phyloP scores from a whole-genome alignment of 2,113 vertebrate species.

The Phocoena phocoena region DNA sequence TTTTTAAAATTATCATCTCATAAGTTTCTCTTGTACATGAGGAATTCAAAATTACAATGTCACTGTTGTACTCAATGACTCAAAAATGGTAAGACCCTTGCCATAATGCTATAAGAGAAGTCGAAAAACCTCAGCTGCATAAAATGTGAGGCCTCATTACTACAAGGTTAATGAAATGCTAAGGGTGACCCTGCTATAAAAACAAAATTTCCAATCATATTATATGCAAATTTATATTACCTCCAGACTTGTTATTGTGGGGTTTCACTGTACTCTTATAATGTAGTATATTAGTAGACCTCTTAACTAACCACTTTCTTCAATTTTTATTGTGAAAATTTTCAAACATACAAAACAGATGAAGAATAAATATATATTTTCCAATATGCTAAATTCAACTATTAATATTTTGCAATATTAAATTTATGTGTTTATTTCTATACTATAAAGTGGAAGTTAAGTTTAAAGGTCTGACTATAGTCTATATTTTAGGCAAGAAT shows the following conservation, averaged over 20 bases:
- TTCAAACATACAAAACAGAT: neutral
- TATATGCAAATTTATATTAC: neutral
- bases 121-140: neutral
- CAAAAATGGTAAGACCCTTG: neutral
- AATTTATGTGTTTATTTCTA: neutral
- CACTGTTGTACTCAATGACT: neutral
- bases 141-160: neutral
- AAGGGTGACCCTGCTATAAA: neutral
- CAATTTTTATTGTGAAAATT: neutral
- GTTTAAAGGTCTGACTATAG: neutral
- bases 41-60: neutral
- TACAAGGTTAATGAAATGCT: neutral
- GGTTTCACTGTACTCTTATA: neutral
- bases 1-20: neutral
- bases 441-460: neutral
- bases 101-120: neutral
- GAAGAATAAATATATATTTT: neutral
- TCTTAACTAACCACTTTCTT: neutral
- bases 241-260: neutral
- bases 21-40: neutral
- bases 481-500: constrained; percentile 9
- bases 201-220: neutral
- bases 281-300: neutral
- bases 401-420: neutral
- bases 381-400: neutral